Percentiles rank a stretch among this genome's conserved stretches.
Conservation (phyloP, 1,140 invertebrate genomes). For the Cotesia glomerata region DNA sequence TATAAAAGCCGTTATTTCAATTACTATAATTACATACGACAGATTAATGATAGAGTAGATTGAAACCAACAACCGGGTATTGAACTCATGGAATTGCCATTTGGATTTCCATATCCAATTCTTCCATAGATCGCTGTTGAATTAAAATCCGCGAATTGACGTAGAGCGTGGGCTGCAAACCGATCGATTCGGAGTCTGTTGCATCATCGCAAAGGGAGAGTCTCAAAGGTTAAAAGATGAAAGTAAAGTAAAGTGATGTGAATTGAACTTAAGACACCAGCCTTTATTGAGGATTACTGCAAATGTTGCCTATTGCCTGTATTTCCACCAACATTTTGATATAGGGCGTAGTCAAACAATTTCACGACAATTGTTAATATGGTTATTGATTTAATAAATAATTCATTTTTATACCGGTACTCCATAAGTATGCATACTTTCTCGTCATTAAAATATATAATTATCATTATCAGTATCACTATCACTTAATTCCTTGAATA, state of each 20-base stretch:
- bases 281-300: neutral
- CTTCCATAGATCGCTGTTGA: slow-evolving; percentile 7
- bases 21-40: too few species aligned
- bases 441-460: too few species aligned
- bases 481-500: too few species aligned
- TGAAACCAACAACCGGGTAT: neutral
- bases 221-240: slow-evolving; percentile 53
- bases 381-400: too few species aligned
- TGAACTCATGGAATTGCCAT: neutral
- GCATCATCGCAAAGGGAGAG: slow-evolving; percentile 35
- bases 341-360: neutral
- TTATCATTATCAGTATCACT: too few species aligned
- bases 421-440: too few species aligned
- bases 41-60: too few species aligned
- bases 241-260: slow-evolving; percentile 44
- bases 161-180: neutral
- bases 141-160: slow-evolving; percentile 23
- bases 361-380: too few species aligned
- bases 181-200: slow-evolving; percentile 11
- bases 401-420: too few species aligned
- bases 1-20: too few species aligned
- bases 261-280: slow-evolving; percentile 2
- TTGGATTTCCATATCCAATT: neutral
- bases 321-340: neutral
- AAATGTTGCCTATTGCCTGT: neutral